These are phyloP conservation scores for Hoplodrina blanda DNA, from an alignment of 2,888 invertebrate species.

Conservation along the genomic window DNA sequence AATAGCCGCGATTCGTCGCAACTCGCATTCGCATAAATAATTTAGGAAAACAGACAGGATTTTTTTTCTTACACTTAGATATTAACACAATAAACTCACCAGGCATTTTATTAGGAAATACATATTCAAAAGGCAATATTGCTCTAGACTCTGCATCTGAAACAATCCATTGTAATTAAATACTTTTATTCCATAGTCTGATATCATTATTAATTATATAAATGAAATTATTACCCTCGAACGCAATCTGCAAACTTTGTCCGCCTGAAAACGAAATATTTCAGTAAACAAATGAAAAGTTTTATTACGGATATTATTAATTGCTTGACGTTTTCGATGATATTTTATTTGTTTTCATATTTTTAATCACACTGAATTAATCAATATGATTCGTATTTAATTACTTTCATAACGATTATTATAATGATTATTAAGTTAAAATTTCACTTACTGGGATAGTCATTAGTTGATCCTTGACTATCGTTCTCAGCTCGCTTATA, in stretches of 20 bases:
- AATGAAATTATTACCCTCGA: slow-evolving; percentile 60
- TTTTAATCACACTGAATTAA: slow-evolving; percentile 1
- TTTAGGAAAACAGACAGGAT: neutral
- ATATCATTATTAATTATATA: slow-evolving; percentile 48
- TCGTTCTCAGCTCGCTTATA: neutral
- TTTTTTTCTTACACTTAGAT: neutral
- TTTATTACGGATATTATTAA: slow-evolving; percentile 47
- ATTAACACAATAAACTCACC: slow-evolving; percentile 66
- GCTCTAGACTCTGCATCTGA: slow-evolving; percentile 71
- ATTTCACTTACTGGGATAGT: slow-evolving; percentile 34
- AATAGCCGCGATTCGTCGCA: neutral
- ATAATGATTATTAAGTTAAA: neutral
- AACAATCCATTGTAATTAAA: slow-evolving; percentile 57
- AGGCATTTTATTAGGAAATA: slow-evolving; percentile 69
- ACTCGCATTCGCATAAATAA: neutral
- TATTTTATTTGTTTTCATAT: slow-evolving; percentile 19
- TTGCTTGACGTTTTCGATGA: slow-evolving; percentile 31
- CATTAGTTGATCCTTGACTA: neutral
- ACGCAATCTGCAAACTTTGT: slow-evolving; percentile 50
- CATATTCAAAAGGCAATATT: slow-evolving; percentile 69
- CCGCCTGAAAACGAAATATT: slow-evolving; percentile 51
- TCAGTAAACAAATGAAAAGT: slow-evolving; percentile 51
- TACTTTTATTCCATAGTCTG: slow-evolving; percentile 38
- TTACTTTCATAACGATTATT: neutral
- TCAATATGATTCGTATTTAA: neutral